Conservation (phyloP, 2,113 vertebrate genomes). For the Platichthys flesus region DNA sequence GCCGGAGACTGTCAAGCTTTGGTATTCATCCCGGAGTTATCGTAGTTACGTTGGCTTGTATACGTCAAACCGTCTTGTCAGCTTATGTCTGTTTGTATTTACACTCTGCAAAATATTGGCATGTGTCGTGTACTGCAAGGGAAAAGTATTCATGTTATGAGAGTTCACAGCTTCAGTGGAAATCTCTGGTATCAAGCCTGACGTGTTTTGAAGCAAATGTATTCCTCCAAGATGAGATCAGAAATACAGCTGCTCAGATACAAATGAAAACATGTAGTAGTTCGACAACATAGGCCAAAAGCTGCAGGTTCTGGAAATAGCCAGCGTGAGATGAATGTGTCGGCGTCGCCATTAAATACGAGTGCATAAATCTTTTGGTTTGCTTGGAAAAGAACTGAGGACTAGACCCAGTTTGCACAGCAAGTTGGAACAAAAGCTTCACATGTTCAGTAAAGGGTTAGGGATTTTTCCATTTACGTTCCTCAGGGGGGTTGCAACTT, state of each 20-base stretch:
- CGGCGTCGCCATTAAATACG: no score
- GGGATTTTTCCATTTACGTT: no score
- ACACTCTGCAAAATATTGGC: neutral
- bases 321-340: no score
- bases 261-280: neutral
- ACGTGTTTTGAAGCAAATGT: neutral
- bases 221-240: neutral
- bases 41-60: slow-evolving; percentile 4
- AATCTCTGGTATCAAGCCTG: no score
- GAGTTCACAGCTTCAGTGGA: no score
- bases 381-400: no score
- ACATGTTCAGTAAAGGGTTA: no score
- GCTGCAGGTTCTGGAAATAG: no score
- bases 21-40: neutral
- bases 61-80: neutral
- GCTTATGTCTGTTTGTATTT: neutral
- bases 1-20: slow-evolving; percentile 2
- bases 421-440: no score
- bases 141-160: neutral
- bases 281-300: neutral
- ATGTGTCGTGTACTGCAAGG: neutral
- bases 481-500: no score
- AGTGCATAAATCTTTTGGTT: no score
- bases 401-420: no score
- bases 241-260: neutral